Evolutionary conservation across 2,797 vertebrate genomes (phyloP), one percentile per base, ranked within the genome.

Genomic region (Potorous gilbertii): DNA sequence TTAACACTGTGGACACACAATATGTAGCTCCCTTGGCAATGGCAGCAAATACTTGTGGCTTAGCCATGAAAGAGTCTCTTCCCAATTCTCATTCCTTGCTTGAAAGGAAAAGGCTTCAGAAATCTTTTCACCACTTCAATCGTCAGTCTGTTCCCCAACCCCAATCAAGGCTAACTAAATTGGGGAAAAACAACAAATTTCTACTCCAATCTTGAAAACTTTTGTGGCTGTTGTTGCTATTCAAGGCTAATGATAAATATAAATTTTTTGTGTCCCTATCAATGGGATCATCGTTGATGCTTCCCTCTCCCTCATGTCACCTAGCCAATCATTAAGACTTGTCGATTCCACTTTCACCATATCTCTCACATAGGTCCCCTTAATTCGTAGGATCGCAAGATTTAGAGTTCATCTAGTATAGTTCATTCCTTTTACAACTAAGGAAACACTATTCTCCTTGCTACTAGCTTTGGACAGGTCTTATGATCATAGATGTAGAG

Each of bases 21-120:
- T 8, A 31, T 0, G 1, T 3, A 0, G 40, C 62, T n/a, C 5
- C 4, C 1, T 0, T 10, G 4, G 0, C 1, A 1, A 27, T 10
- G 4, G 90, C 50, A 21, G 5, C n/a, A 5, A 2, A 0, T 3
- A 1, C 12, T 16, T 31, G n/a, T 12, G 0, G 0, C 56, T 46
- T 40, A 34, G 14, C 2, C 0, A 34, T 27, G 34, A 34, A 24
- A 29, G 0, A 9, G 31, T 57, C 6, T 34, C 90, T 2, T 8
- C 31, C 10, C 46, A 31, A 3, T 10, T 46, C 27, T 40, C 59
- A 27, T 21, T 16, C 24, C 24, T 31, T n/a, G 8, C 46, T 93
- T 90, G 34, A 50, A 57, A 92, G 0, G 34, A 91, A 94, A 95
- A 50, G 1, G 13, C 12, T 95, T 92, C 55, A 92, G 66, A 92